phyloP scores from a whole-genome alignment of 2,888 invertebrate genomes.

The Leptopilina syphax region DNA sequence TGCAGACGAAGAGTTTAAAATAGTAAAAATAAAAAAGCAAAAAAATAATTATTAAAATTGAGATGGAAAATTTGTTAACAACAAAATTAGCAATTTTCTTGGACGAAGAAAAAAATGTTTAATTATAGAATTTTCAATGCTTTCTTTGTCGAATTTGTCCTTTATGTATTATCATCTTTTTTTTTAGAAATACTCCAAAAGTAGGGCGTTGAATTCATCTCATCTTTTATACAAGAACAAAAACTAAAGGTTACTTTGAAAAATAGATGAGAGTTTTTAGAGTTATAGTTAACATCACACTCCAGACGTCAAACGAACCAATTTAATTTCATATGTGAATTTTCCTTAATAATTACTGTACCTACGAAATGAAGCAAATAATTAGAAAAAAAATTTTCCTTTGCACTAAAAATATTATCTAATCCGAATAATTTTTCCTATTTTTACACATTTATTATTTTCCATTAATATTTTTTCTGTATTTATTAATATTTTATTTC shows the following conservation, averaged over 20 bases:
- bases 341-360: too few relatives aligned
- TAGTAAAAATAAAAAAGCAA: not conserved
- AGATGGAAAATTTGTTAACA: too few relatives aligned
- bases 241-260: slow-evolving; percentile 30
- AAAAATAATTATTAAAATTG: not conserved
- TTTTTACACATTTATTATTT: too few relatives aligned
- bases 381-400: too few relatives aligned
- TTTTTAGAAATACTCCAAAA: not conserved
- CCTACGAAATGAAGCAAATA: too few relatives aligned
- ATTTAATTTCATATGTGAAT: not conserved
- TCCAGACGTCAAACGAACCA: slow-evolving; percentile 14
- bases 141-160: not conserved
- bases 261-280: slow-evolving; percentile 31
- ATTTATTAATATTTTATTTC: too few relatives aligned
- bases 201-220: slow-evolving; percentile 21
- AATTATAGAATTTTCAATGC: not conserved
- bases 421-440: too few relatives aligned
- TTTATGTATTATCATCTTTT: slow-evolving; percentile 4
- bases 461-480: too few relatives aligned
- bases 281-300: not conserved
- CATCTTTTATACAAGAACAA: slow-evolving; percentile 7
- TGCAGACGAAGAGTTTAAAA: too few relatives aligned
- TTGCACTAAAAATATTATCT: too few relatives aligned
- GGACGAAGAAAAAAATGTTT: not conserved
- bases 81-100: too few relatives aligned